Evolutionary conservation across 1,140 invertebrate genomes (phyloP).

Genomic region (Aleiodes sp.): DNA sequence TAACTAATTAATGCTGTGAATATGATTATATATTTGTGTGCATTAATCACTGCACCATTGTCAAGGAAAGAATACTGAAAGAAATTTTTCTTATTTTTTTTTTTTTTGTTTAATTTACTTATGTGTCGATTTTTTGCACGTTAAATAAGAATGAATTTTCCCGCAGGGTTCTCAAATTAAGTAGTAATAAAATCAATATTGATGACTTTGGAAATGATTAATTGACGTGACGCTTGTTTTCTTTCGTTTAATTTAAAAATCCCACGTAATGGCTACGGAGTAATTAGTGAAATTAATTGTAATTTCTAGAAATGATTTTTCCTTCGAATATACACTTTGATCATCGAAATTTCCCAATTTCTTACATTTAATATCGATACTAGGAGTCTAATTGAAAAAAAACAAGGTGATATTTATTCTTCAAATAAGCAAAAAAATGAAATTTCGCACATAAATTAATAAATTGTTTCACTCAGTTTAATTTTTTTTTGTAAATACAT

Average conservation of each 20-base stretch:
- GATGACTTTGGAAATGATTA: too few species aligned
- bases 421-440: neutral
- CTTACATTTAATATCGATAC: too few species aligned
- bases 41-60: neutral
- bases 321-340: too few species aligned
- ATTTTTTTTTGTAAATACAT: neutral
- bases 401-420: neutral
- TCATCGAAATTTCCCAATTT: too few species aligned
- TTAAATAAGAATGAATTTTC: neutral
- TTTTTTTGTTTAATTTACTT: neutral
- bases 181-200: neutral
- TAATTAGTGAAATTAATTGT: too few species aligned
- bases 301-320: too few species aligned
- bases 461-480: neutral
- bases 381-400: too few species aligned
- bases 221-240: too few species aligned
- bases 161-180: neutral
- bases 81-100: neutral
- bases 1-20: constrained; percentile 13
- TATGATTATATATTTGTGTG: neutral
- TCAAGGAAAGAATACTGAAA: neutral
- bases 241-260: too few species aligned
- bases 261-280: too few species aligned
- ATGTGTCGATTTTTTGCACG: neutral
- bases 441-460: neutral